These are phyloP conservation scores for Lepidothrix coronata DNA, from an alignment of 2,113 vertebrate genomes.

Conservation along the genomic window DNA sequence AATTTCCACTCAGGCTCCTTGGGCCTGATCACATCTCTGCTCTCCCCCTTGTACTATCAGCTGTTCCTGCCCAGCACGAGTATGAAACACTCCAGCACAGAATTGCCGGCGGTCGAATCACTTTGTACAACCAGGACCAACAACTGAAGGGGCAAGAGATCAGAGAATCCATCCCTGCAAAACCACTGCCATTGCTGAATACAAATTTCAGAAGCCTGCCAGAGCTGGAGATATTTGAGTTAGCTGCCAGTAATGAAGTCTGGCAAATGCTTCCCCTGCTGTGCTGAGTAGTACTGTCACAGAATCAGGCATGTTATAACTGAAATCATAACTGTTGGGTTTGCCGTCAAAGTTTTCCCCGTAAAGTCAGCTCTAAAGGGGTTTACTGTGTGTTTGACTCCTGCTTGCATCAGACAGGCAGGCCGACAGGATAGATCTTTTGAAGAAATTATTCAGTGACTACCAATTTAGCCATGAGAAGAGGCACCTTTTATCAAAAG, in stretches of 20 bases:
- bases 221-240: not conserved
- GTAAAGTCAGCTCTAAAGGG: not conserved
- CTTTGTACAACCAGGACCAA: not conserved
- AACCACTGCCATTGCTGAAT: not conserved
- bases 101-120: rapidly evolving
- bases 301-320: not conserved
- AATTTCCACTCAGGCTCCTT: not conserved
- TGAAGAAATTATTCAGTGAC: not conserved
- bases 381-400: not conserved
- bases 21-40: not conserved
- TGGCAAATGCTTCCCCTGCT: not conserved
- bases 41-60: not conserved
- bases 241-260: not conserved
- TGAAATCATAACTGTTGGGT: not conserved
- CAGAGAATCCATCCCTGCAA: not conserved
- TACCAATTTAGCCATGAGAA: not conserved
- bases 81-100: not conserved
- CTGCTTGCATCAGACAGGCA: not conserved
- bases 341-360: not conserved
- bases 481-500: not conserved
- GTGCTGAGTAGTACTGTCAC: not conserved
- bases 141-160: not conserved
- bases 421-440: not conserved
- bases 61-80: not conserved
- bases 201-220: not conserved